phyloP scores from a whole-genome alignment of 2,888 invertebrate genomes.

The Dryocosmus kuriphilus region DNA sequence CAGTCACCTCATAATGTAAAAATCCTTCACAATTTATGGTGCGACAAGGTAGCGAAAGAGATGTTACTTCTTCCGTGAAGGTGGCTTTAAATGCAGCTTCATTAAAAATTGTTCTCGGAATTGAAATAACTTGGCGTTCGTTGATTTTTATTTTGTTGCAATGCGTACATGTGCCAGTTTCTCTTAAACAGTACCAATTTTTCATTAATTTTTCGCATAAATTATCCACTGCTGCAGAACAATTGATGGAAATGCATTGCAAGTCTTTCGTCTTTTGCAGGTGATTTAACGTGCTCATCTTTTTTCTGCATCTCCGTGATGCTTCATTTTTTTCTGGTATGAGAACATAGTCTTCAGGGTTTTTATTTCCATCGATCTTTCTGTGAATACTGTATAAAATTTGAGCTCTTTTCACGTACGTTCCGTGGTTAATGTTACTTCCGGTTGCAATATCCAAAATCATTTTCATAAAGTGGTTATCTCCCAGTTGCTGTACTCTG shows the following conservation, averaged over 20 bases:
- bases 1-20: not conserved
- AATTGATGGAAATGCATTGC: not conserved
- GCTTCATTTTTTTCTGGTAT: not conserved
- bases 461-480: not conserved
- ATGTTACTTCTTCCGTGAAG: not conserved
- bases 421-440: not conserved
- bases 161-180: not conserved
- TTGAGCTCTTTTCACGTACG: not conserved
- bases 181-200: not conserved
- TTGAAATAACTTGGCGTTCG: not conserved
- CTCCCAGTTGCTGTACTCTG: slow-evolving; percentile 15
- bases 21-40: not conserved
- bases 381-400: not conserved
- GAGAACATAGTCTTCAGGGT: not conserved
- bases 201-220: not conserved
- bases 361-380: not conserved
- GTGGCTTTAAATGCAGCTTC: not conserved
- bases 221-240: not conserved
- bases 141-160: not conserved
- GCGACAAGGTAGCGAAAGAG: not conserved
- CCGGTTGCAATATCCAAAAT: not conserved
- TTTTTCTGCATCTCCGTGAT: not conserved
- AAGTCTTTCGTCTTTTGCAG: not conserved
- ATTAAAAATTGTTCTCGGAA: too few relatives aligned
- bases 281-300: not conserved